Conservation (phyloP, 2,113 vertebrate genomes). For the Neogale vison region DNA sequence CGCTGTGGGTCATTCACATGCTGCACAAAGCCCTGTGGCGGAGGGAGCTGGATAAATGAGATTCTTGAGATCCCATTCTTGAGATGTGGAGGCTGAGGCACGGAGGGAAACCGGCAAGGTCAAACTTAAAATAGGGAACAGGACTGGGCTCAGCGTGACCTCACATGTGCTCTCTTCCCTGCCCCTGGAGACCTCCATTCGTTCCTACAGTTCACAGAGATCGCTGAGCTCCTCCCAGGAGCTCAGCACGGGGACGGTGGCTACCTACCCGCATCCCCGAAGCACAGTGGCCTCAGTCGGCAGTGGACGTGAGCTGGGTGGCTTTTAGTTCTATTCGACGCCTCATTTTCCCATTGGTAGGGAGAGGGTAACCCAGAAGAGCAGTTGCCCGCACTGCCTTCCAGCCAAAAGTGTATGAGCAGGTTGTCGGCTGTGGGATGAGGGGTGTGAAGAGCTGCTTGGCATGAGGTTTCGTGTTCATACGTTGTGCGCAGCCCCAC, state of each 20-base stretch:
- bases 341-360: rapidly evolving
- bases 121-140: background rate
- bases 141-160: background rate
- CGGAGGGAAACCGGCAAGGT: background rate
- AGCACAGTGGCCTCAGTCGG: rapidly evolving
- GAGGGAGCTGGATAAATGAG: rapidly evolving
- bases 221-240: rapidly evolving
- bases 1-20: rapidly evolving
- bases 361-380: background rate
- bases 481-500: rapidly evolving
- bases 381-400: rapidly evolving
- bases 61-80: background rate
- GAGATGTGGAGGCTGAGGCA: background rate
- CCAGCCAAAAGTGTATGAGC: background rate
- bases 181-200: background rate
- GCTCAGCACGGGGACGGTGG: rapidly evolving
- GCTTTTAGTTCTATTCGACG: rapidly evolving
- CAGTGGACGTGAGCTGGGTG: no score
- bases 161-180: rapidly evolving
- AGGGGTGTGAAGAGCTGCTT: rapidly evolving
- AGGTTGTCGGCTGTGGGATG: rapidly evolving
- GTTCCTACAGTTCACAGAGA: rapidly evolving
- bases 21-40: rapidly evolving
- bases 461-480: no score
- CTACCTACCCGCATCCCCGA: rapidly evolving